Percentiles rank a stretch among this genome's conserved stretches.
Evolutionary conservation across 2,797 vertebrate genomes (phyloP).

Genomic region (Passerculus sandwichensis): DNA sequence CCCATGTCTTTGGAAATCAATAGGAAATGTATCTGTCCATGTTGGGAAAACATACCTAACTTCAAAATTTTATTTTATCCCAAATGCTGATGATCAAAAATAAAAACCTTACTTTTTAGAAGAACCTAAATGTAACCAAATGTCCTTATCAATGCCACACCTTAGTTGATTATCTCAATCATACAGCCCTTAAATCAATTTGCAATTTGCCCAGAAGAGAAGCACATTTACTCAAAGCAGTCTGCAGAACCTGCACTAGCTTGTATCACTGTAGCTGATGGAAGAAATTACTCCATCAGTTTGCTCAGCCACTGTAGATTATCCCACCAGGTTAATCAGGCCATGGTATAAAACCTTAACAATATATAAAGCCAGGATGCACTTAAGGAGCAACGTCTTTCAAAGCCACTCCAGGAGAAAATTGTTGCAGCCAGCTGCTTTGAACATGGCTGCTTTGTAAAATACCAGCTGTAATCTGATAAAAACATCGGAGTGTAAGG

Average conservation of each 20-base stretch:
- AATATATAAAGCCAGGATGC: neutral
- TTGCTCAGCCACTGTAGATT: neutral
- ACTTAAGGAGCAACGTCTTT: neutral
- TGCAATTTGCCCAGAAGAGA: neutral
- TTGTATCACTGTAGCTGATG: neutral
- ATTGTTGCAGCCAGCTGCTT: neutral
- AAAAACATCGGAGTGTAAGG: neutral
- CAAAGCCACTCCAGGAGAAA: neutral
- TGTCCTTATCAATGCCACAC: neutral
- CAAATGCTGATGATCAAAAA: neutral
- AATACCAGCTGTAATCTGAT: neutral
- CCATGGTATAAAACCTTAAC: neutral
- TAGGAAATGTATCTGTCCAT: neutral
- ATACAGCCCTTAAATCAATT: neutral
- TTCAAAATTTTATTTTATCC: neutral
- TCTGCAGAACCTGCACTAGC: neutral
- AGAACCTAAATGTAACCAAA: neutral
- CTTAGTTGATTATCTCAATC: neutral
- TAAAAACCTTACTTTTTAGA: neutral
- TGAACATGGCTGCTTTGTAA: constrained; percentile 10
- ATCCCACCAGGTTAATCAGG: neutral
- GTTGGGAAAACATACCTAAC: neutral
- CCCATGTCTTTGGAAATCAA: neutral
- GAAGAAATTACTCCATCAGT: neutral
- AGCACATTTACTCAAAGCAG: neutral